Base-by-base conservation (phyloP, 2,888 invertebrate species). In the Ariolimax columbianus region DNA sequence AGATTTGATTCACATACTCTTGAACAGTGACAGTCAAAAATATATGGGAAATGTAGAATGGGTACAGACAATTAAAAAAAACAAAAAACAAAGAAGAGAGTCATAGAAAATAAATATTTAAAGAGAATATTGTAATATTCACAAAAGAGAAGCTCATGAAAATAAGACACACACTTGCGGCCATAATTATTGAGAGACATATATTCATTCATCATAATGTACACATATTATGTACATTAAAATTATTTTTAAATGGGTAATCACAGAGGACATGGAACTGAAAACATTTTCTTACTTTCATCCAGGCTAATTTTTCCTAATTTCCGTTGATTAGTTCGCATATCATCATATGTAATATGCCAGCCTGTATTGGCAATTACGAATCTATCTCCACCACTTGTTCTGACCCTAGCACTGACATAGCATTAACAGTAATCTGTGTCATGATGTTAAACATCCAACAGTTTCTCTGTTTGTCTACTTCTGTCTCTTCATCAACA, bases 11-110 rank as follows among this genome's bases (percentile, higher is more conserved):
- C 4, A 59, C 33, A 55, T 59, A 6, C 23, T 77, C 14, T 38
- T 40, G n/a, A 43, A 77, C 43, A 43, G 26, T 77, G 77, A 77
- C 38, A 77, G 33, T n/a, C n/a, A n/a, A 51, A 77, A 77, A 77
- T 51, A 77, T 23, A 47, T 19, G 47, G n/a, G 40, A 14, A 73
- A 73, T 26, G 40, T 17, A 38, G 40, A 17, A 38, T 23, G n/a
- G 73, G 40, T 11, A 73, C 26, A 73, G 47, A 73, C 26, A 40
- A 26, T 70, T 55, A 47, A 55, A 14, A 55, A 19, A n/a, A n/a
- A n/a, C n/a, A n/a, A n/a, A n/a, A n/a, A 55, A 55, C 19, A 19
- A 55, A 55, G 19, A 19, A 3, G 26, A 23, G 26, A 55, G 3
- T 55, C 55, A 55, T 55, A 19, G 55, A 14, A 55, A 55, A 55